Evolutionary conservation across 2,113 vertebrate genomes (phyloP).

Genomic region (Candoia aspera): DNA sequence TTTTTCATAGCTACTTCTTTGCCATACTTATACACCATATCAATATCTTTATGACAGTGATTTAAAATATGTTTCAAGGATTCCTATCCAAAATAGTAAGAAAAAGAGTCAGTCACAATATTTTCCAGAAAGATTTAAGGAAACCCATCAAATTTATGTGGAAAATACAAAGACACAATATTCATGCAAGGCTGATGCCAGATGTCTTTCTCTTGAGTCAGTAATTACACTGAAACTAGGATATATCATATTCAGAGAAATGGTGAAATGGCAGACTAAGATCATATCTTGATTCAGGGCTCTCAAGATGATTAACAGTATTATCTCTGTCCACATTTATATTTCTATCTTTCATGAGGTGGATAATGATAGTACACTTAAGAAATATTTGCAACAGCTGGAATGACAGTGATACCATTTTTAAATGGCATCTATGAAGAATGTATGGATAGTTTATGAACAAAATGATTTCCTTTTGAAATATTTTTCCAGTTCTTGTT

Average conservation of each 20-base stretch:
- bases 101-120: not conserved
- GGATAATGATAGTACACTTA: not conserved
- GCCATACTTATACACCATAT: not conserved
- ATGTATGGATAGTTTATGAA: not conserved
- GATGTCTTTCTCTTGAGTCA: not conserved
- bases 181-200: not conserved
- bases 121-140: not conserved
- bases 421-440: not conserved
- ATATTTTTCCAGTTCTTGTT: not conserved
- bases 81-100: conserved; percentile 7
- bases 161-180: not conserved
- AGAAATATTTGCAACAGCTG: conserved; percentile 31
- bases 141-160: not conserved
- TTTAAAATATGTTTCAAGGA: not conserved
- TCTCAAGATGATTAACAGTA: not conserved
- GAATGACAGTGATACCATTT: conserved; percentile 12
- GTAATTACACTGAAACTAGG: not conserved
- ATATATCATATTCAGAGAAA: not conserved
- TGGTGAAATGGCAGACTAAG: not conserved
- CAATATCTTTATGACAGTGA: not conserved
- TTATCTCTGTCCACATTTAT: not conserved
- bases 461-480: not conserved
- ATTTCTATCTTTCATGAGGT: not conserved
- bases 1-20: conserved; percentile 10
- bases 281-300: not conserved